Percentiles rank a stretch among this genome's conserved stretches.
phyloP scores from a whole-genome alignment of 92 coral and sea anemone species.

The Zoanthus solanderi region DNA sequence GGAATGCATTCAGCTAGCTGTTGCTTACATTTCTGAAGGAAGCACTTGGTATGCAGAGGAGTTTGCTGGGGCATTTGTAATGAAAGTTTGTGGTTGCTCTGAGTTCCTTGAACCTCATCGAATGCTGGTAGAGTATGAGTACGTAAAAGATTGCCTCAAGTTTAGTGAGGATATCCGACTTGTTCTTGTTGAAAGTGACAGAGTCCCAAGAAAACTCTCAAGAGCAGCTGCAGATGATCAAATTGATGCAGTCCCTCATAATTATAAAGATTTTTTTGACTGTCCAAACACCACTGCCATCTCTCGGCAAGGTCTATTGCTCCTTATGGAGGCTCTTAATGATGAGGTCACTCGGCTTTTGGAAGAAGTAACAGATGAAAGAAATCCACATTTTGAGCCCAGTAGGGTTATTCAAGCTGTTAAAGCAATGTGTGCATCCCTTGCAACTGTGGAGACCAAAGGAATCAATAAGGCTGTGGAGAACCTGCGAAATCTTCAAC shows the following conservation, averaged over 20 bases:
- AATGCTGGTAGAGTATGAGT: slow-evolving; percentile 91
- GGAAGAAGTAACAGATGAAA: slow-evolving; percentile 71
- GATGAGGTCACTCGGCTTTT: slow-evolving; percentile 81
- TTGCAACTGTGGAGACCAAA: slow-evolving; percentile 88
- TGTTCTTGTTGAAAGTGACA: slow-evolving; percentile 89
- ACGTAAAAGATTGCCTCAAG: slow-evolving; percentile 88
- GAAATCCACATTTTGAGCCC: slow-evolving; percentile 83
- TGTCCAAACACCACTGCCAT: slow-evolving; percentile 89
- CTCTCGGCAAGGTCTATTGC: slow-evolving; percentile 86
- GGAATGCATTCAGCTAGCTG: slow-evolving; percentile 74
- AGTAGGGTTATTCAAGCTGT: slow-evolving; percentile 89
- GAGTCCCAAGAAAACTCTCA: slow-evolving; percentile 81
- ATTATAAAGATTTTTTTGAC: slow-evolving; percentile 93
- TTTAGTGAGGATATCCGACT: slow-evolving; percentile 77
- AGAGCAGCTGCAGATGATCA: slow-evolving; percentile 83
- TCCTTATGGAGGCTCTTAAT: slow-evolving; percentile 85
- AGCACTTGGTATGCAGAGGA: slow-evolving; percentile 48
- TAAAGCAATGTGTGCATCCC: slow-evolving; percentile 92
- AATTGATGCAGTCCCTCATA: slow-evolving; percentile 76
- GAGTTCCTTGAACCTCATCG: slow-evolving; percentile 84
- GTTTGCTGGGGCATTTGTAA: slow-evolving; percentile 65
- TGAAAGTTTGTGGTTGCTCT: slow-evolving; percentile 94
- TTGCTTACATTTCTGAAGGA: slow-evolving; percentile 78
- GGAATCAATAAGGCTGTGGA: slow-evolving; percentile 82
- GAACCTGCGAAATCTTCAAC: slow-evolving; percentile 67